Evolutionary conservation across 1,140 invertebrate species (phyloP).

Genomic region (Lepidurus arcticus): DNA sequence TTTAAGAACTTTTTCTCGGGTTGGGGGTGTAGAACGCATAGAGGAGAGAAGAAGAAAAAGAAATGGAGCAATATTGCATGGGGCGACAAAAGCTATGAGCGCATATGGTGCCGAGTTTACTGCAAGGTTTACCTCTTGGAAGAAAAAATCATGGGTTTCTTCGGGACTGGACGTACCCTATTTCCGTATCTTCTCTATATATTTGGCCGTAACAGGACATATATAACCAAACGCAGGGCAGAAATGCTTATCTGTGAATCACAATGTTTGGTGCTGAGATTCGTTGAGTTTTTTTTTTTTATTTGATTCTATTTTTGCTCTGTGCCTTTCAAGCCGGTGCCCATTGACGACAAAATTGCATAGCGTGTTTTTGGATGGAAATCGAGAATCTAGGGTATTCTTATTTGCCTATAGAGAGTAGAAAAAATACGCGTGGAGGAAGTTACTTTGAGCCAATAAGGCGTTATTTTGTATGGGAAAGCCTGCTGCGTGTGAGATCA

Average conservation of each 20-base stretch:
- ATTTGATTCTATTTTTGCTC: too few relatives aligned
- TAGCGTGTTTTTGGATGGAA: not conserved
- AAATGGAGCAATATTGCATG: not conserved
- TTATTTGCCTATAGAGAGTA: not conserved
- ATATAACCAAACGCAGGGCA: not conserved
- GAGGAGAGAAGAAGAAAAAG: not conserved
- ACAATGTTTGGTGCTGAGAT: not conserved
- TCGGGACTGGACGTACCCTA: not conserved
- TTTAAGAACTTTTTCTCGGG: not conserved
- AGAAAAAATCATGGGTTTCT: not conserved
- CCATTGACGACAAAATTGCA: not conserved
- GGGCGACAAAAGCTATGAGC: not conserved
- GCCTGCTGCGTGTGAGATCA: not conserved
- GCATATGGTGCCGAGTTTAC: not conserved
- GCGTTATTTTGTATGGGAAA: not conserved
- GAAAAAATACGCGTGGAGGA: not conserved
- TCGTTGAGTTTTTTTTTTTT: not conserved
- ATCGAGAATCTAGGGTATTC: not conserved
- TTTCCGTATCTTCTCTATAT: not conserved
- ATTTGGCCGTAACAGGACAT: not conserved
- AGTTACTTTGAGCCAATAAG: not conserved
- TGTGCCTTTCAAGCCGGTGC: not conserved
- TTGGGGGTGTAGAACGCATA: not conserved
- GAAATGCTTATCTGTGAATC: not conserved
- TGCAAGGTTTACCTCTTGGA: not conserved